Base-by-base conservation (phyloP, 1,140 invertebrate genomes). In the Hirudo medicinalis region DNA sequence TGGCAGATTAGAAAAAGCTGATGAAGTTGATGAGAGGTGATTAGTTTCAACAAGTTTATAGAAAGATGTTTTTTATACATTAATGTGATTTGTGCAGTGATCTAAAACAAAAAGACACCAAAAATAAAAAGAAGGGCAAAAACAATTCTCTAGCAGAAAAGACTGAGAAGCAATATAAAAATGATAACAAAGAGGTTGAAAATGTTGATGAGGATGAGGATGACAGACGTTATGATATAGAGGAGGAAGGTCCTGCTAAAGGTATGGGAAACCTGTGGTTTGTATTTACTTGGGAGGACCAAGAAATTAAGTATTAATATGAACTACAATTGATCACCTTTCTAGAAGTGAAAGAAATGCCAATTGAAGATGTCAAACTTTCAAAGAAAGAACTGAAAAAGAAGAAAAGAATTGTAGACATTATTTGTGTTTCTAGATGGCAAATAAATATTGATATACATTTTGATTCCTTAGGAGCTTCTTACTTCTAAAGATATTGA, bases 321-420 rank as follows among this genome's bases (percentile, higher is more conserved):
- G n/a, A n/a, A n/a, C n/a, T n/a, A n/a, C n/a, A n/a, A n/a, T n/a
- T 36, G 32, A 36, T 36, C 32, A 36, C 1, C 29, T 63, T 32
- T 32, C 4, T 22, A 25, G 22, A 22, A 63, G 57, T 63, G 9
- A 20, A 63, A 63, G 57, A 63, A 63, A 20, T 25, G 53, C 75
- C 76, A 53, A 71, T 74, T 74, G 75, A 71, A 76, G 85, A 78
- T 76, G 78, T 75, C 6, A 81, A 94, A 82, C 78, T 95, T 63
- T 91, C 91, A 17, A 91, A 94, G 77, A 97, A 95, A 81, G 93
- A 97, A 78, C 89, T 92, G 77, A 96, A 96, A 78, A 95, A 95
- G 79, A 77, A 93, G 69, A 94, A 94, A 79, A 96, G 95, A 77
- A 80, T 84, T 78, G 83, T 82, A 77, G 73, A 71, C 75, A 60